Percentiles rank a stretch among this genome's conserved stretches.
Conservation (phyloP, 1,140 invertebrate genomes). For the Drosophila pandora region DNA sequence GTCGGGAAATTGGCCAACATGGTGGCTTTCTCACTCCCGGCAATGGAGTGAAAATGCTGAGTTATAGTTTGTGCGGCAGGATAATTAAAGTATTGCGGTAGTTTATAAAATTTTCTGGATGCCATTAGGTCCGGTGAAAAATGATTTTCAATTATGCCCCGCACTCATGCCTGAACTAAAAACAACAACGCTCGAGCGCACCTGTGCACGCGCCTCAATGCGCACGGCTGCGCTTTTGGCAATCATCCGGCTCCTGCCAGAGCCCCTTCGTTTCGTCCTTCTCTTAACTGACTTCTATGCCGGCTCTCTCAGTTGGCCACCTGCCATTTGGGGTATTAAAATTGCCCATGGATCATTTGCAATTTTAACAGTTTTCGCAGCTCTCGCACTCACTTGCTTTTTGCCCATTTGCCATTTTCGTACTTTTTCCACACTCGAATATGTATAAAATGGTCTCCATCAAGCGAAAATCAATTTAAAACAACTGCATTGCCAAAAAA, state of each 20-base stretch:
- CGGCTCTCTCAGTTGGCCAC: constrained; percentile 22
- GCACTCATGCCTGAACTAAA: constrained; percentile 34
- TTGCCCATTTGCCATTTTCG: constrained; percentile 11
- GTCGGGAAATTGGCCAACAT: constrained; percentile 55
- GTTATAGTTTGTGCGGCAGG: constrained; percentile 48
- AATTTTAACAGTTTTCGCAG: constrained; percentile 47
- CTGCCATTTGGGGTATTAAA: constrained; percentile 60
- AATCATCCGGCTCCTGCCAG: constrained; percentile 12
- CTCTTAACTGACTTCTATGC: constrained; percentile 8
- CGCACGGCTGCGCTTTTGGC: constrained; percentile 74
- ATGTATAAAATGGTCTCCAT: constrained; percentile 56
- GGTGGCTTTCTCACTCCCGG: constrained; percentile 8
- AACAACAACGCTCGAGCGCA: constrained; percentile 57
- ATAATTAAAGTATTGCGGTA: constrained; percentile 37
- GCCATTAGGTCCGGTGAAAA: constrained; percentile 57
- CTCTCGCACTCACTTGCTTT: constrained; percentile 7
- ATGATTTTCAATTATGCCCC: constrained; percentile 70
- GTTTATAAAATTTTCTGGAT: constrained; percentile 28
- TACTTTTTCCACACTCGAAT: constrained; percentile 45
- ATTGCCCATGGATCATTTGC: constrained; percentile 67
- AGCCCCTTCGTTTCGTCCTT: background rate
- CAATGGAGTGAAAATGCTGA: constrained; percentile 54
- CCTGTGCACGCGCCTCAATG: constrained; percentile 75
- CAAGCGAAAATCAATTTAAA: constrained; percentile 59
- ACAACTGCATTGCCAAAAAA: constrained; percentile 19